Percentiles rank a stretch among this genome's conserved stretches.
phyloP scores from a whole-genome alignment of 1,140 invertebrate genomes.

The Rhizoglyphus robini region DNA sequence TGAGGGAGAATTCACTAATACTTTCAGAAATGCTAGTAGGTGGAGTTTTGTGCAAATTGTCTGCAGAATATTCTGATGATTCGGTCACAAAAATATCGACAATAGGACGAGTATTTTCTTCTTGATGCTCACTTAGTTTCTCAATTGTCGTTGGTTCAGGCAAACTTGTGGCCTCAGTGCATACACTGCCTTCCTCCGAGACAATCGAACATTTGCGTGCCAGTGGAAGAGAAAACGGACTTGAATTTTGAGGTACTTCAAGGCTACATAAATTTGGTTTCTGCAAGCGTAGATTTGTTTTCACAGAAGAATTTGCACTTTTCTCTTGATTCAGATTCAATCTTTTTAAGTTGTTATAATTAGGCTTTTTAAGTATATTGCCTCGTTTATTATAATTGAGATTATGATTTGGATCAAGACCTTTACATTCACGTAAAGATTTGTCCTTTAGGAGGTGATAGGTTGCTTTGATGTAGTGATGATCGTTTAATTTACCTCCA shows the following conservation, averaged over 20 bases:
- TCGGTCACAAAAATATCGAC: slow-evolving; percentile 23
- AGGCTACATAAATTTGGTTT: neutral
- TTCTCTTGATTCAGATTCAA: neutral
- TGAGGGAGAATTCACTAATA: neutral
- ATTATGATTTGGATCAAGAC: neutral
- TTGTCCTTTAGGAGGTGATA: slow-evolving; percentile 24
- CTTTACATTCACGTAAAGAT: slow-evolving; percentile 19
- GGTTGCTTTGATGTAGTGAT: slow-evolving; percentile 23
- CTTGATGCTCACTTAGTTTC: neutral
- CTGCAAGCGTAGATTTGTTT: neutral
- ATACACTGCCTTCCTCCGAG: slow-evolving; percentile 46
- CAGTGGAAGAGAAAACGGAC: slow-evolving; percentile 22
- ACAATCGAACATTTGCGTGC: slow-evolving; percentile 76
- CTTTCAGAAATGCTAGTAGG: neutral
- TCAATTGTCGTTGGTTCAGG: slow-evolving; percentile 14
- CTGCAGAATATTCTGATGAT: slow-evolving; percentile 7
- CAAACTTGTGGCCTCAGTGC: slow-evolving; percentile 34
- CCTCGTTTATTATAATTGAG: slow-evolving; percentile 4
- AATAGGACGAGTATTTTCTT: neutral
- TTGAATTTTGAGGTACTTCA: slow-evolving; percentile 27
- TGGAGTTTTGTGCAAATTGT: slow-evolving; percentile 2
- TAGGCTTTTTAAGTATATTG: neutral
- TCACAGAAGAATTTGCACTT: neutral
- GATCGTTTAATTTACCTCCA: slow-evolving; percentile 2
- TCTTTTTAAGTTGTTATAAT: neutral